phyloP scores from a whole-genome alignment of 2,113 vertebrate species.

The Tachuris rubrigastra region DNA sequence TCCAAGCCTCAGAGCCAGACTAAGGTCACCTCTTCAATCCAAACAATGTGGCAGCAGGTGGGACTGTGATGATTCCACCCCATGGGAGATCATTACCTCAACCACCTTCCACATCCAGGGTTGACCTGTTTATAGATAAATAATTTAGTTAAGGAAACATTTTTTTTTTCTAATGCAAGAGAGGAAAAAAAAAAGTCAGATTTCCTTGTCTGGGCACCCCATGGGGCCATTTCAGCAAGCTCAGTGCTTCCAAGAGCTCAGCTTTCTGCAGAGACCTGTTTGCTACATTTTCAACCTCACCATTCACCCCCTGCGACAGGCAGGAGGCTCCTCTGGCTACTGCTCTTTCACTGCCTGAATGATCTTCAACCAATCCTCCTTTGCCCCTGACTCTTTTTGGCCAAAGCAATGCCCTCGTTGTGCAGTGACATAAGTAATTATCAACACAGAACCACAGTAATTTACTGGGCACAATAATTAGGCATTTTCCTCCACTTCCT shows the following conservation, averaged over 20 bases:
- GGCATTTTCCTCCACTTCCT: not conserved
- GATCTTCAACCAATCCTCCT: not conserved
- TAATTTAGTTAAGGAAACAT: not conserved
- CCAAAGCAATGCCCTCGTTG: not conserved
- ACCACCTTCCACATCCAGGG: not conserved
- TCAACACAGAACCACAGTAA: not conserved
- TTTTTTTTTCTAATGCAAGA: not conserved
- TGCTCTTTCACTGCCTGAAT: not conserved
- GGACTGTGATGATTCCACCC: not conserved
- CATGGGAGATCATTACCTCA: rapidly evolving
- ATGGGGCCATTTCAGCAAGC: not conserved
- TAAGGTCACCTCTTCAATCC: not conserved
- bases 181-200: not conserved
- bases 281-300: not conserved
- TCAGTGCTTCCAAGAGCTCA: not conserved
- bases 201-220: not conserved
- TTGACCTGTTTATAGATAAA: not conserved
- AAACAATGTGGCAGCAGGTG: not conserved
- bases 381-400: not conserved
- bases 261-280: not conserved
- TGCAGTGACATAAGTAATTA: not conserved
- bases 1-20: not conserved
- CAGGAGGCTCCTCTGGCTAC: not conserved
- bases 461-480: not conserved
- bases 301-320: rapidly evolving